Evolutionary conservation across 2,113 vertebrate species (phyloP).

Genomic region (Cettia cetti): DNA sequence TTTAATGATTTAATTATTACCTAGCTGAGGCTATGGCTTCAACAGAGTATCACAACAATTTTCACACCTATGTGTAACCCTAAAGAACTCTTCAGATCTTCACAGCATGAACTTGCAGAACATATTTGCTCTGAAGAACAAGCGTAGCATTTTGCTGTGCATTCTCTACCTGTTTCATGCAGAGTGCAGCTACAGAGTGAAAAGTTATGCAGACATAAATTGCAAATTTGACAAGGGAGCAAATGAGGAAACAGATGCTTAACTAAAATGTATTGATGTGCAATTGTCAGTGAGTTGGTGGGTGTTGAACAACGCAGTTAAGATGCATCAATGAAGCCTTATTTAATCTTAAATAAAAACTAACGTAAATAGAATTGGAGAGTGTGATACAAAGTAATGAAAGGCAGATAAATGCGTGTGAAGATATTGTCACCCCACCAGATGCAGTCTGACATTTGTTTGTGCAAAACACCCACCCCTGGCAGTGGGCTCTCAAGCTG

Average conservation of each 20-base stretch:
- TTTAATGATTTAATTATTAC: conserved; percentile 54
- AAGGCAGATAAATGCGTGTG: background rate
- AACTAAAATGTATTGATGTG: conserved; percentile 54
- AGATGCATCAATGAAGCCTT: conserved; percentile 18
- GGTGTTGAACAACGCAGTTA: conserved; percentile 35
- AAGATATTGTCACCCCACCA: background rate
- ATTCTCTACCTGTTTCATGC: conserved; percentile 71
- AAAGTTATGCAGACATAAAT: conserved; percentile 79
- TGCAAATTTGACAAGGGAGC: conserved; percentile 73
- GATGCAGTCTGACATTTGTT: background rate
- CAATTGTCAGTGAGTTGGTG: conserved; percentile 57
- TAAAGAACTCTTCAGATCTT: conserved; percentile 60
- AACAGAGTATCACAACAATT: conserved; percentile 38
- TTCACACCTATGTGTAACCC: conserved; percentile 68
- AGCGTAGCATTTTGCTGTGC: conserved; percentile 46
- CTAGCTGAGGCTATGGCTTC: conserved; percentile 50
- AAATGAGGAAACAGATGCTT: conserved; percentile 69
- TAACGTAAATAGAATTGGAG: conserved; percentile 7
- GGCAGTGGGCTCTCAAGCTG: background rate
- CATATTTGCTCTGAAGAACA: conserved; percentile 66
- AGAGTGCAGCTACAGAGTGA: conserved; percentile 69
- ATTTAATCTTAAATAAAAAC: background rate
- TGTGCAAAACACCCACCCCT: background rate
- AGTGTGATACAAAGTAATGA: background rate
- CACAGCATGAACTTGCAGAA: conserved; percentile 74